Percentiles rank a stretch among this genome's conserved stretches.
These are phyloP conservation scores for Leptopilina syphax DNA, from an alignment of 2,888 invertebrate genomes.

Conservation along the genomic window DNA sequence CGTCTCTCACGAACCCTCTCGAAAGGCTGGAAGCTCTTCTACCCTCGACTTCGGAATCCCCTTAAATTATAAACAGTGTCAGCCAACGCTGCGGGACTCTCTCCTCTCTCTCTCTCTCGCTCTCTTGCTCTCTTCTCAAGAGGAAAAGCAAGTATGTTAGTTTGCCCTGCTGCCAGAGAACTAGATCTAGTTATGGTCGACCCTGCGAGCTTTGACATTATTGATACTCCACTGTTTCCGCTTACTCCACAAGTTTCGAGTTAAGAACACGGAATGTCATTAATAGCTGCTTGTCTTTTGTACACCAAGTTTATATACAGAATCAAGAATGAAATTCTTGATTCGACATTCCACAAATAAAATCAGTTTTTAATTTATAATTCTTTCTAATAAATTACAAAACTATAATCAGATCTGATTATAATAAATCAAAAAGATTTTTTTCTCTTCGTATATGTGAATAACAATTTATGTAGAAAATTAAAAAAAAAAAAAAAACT, in stretches of 20 bases:
- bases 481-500: too few species aligned
- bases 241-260: slow-evolving; percentile 14
- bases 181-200: slow-evolving; percentile 36
- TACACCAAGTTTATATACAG: not conserved
- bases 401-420: too few species aligned
- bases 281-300: not conserved
- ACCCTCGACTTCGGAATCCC: slow-evolving; percentile 58
- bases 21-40: slow-evolving; percentile 22
- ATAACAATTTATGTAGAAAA: too few species aligned
- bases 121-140: slow-evolving; percentile 39
- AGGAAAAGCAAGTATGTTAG: slow-evolving; percentile 36
- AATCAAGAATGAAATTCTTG: too few species aligned
- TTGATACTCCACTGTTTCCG: slow-evolving; percentile 35
- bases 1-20: slow-evolving; percentile 47
- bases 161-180: slow-evolving; percentile 9
- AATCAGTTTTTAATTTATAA: too few species aligned
- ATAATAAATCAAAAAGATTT: too few species aligned
- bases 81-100: slow-evolving; percentile 56
- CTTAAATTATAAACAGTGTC: slow-evolving; percentile 74
- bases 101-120: slow-evolving; percentile 46
- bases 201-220: slow-evolving; percentile 20
- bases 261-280: not conserved
- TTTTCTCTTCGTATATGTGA: too few species aligned
- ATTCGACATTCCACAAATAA: too few species aligned
- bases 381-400: too few species aligned